Conservation (phyloP, 2,113 vertebrate genomes). For the Ceyx melanurus region DNA sequence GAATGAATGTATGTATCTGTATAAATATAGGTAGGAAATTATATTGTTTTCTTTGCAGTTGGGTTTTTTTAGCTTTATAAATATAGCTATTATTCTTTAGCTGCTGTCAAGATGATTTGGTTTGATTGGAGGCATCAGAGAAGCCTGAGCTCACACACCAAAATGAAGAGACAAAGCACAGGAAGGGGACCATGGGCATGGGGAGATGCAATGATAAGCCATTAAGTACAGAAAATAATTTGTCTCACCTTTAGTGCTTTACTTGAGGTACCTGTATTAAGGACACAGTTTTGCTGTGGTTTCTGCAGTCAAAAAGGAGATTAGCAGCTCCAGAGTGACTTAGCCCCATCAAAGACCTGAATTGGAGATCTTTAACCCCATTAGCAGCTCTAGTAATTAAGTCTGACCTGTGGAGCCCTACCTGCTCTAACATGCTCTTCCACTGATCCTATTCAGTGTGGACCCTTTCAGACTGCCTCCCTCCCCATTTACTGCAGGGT, state of each 20-base stretch:
- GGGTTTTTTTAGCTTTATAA: background rate
- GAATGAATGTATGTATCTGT: fast-evolving
- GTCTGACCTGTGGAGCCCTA: background rate
- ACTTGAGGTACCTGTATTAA: background rate
- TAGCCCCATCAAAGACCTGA: background rate
- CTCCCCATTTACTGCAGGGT: background rate
- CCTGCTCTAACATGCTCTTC: background rate
- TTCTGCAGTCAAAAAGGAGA: background rate
- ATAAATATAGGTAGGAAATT: background rate
- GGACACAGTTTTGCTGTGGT: background rate
- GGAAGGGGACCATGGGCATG: background rate
- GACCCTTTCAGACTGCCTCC: background rate
- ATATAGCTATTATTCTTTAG: background rate
- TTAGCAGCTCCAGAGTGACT: background rate
- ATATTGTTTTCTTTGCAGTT: background rate
- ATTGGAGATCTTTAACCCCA: background rate
- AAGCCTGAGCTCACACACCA: background rate
- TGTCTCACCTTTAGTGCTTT: background rate
- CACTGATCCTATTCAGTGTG: background rate
- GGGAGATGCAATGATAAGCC: background rate
- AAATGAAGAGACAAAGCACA: background rate
- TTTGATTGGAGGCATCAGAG: background rate
- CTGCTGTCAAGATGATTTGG: background rate
- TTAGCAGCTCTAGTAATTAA: background rate
- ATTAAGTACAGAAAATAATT: background rate